Base-by-base conservation (phyloP, 2,113 vertebrate genomes). In the Phylloscopus whistleri region DNA sequence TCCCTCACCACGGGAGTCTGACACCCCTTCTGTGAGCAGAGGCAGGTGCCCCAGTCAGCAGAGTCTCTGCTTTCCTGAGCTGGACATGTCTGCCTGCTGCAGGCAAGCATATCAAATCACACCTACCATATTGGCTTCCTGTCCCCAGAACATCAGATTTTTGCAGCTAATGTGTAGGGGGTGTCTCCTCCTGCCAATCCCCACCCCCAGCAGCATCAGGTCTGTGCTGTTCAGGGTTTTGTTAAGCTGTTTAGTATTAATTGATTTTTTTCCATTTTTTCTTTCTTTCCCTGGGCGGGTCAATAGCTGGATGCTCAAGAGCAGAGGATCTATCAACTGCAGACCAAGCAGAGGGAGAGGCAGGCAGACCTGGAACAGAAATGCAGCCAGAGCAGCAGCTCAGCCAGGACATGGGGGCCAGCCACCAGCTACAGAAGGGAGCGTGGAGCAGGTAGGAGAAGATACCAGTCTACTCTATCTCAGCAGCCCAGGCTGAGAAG, bases 231-330 rank as follows among this genome's bases (percentile, higher is more conserved):
- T 94, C 93, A 1, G 96, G 96, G 95, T 98, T 98, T 98, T 98
- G 97, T 98, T 97, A 98, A 98, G 97, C 97, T 64, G 80, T 98
- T 98, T 97, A 97, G 97, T 98, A 98, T 97, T 98, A 98, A 99
- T 99, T 99, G 98, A 99, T 99, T 99, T 99, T 99, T 98, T 97
- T 80, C 51, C 96, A 98, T 98, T 97, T 97, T 99, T 99, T 98
- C 98, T 98, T 98, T 98, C 98, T 98, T 98, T 97, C 98, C 98
- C 98, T 98, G 98, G 97, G 98, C 98, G 98, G 98, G 98, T 99
- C 98, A 98, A 98, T 99, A 99, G 98, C 98, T 99, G 98, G 99
- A 98, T 98, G 97, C 98, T 98, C 98, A 98, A 98, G 98, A 99
- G 97, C 98, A 98, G 98, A 98, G 97, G 97, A 98, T 99, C 97